Evolutionary conservation across 2,113 vertebrate species (phyloP), one percentile per base, ranked within the genome.

Genomic region (Globicephala melas): DNA sequence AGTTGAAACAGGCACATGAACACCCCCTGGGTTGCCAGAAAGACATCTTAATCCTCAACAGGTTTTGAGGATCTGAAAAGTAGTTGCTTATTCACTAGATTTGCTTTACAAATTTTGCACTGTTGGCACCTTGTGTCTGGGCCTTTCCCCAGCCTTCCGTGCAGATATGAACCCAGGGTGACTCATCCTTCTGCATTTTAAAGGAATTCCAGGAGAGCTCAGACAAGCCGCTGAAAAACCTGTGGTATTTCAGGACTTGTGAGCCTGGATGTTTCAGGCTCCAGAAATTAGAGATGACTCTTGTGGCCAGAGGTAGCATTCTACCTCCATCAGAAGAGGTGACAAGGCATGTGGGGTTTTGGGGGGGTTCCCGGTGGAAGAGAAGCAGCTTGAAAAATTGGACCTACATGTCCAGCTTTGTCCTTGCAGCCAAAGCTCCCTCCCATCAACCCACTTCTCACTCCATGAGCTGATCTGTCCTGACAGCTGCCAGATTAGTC

Each of bases 31-130:
- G 7, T 71, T 31, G 0, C 8, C 9, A 17, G 82, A 83, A 93
- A 97, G 93, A 92, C 82, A 76, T 41, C 6, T 91, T 98, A 73
- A 96, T 94, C 79, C 86, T 83, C 70, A 50, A 67, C 25, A 13
- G 0, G 1, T 97, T 98, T 98, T 98, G 96, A 53, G 53, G 53
- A 98, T 98, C 91, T 94, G 94, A 94, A 93, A 97, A 96, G 28
- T 60, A 97, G 90, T 63, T 70, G 38, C 80, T 97, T 38, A 31
- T 90, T 98, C 96, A 65, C 71, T 82, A 60, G 83, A 97, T 89
- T 88, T 94, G 60, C 97, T 97, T 97, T 91, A 97, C 90, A 97
- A 91, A 98, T 97, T 97, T 97, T 93, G 50, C 90, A 80, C 90
- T 92, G 89, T 96, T 77, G 65, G 86, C 94, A 82, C 92, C 67